A percentile compares a stretch with the other conserved stretches of the same genome.
Evolutionary conservation across 1,140 invertebrate species (phyloP).

Genomic region (Drosophila arizonae): DNA sequence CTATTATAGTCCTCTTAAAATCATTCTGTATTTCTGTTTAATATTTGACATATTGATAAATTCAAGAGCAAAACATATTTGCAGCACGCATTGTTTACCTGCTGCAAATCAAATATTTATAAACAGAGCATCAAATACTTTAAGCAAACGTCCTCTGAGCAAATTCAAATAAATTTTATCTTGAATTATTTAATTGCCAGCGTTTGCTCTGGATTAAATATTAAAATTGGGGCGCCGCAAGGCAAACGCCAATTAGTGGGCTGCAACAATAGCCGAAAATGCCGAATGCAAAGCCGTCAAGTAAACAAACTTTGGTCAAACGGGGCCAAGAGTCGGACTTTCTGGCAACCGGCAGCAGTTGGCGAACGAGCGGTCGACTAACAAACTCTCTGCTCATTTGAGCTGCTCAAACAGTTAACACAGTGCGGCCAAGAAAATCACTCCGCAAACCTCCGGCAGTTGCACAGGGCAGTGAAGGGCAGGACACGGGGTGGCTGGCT

Average conservation of each 20-base stretch:
- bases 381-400: conserved; percentile 46
- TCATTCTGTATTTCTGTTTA: no score
- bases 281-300: conserved; percentile 17
- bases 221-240: conserved; percentile 4
- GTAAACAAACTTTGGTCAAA: conserved; percentile 24
- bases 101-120: not conserved
- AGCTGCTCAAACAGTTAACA: conserved; percentile 48
- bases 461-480: conserved; percentile 3
- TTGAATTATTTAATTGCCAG: conserved; percentile 1
- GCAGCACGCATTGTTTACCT: no score
- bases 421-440: conserved; percentile 61
- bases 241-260: conserved; percentile 32
- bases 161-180: not conserved
- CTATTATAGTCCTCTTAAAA: no score
- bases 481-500: not conserved
- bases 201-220: not conserved
- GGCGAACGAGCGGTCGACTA: not conserved
- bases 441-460: conserved; percentile 52
- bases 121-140: no score
- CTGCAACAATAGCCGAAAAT: conserved; percentile 21
- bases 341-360: conserved; percentile 6
- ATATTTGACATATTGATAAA: not conserved
- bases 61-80: not conserved
- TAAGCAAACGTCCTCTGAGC: not conserved
- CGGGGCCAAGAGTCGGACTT: not conserved